phyloP scores from a whole-genome alignment of 2,113 vertebrate genomes.

The Azemiops feae region DNA sequence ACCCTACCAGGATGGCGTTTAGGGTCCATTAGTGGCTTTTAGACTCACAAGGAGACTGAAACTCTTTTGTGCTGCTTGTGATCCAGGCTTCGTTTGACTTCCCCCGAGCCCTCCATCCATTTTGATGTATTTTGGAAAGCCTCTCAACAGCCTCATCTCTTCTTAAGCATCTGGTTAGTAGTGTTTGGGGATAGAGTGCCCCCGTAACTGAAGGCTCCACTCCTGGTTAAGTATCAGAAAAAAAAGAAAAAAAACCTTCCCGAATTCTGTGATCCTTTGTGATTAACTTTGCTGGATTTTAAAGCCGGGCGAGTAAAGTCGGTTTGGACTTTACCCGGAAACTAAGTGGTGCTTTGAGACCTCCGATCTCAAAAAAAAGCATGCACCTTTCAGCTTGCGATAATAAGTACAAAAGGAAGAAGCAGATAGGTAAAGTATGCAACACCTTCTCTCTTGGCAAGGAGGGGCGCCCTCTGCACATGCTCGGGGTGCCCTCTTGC shows the following conservation, averaged over 20 bases:
- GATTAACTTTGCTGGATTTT: background rate
- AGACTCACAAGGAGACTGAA: background rate
- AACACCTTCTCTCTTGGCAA: background rate
- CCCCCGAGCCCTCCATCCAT: background rate
- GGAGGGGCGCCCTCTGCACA: background rate
- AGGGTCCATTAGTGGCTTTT: background rate
- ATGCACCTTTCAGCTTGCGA: background rate
- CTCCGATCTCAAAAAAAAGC: background rate
- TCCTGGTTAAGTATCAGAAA: background rate
- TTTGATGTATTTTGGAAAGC: background rate
- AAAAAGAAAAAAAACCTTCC: background rate
- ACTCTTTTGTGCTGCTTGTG: background rate
- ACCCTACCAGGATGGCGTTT: background rate
- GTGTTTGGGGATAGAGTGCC: background rate
- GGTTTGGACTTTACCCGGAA: background rate
- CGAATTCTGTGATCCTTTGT: background rate
- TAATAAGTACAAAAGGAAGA: too few species aligned
- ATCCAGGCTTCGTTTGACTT: background rate
- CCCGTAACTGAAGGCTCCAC: background rate
- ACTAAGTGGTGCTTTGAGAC: background rate
- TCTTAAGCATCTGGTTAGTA: background rate
- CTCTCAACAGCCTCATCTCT: background rate
- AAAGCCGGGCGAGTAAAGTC: background rate
- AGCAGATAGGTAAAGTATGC: background rate
- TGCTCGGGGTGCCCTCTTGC: background rate